Conservation (phyloP, 1,140 invertebrate genomes). For the Magallana gigas region DNA sequence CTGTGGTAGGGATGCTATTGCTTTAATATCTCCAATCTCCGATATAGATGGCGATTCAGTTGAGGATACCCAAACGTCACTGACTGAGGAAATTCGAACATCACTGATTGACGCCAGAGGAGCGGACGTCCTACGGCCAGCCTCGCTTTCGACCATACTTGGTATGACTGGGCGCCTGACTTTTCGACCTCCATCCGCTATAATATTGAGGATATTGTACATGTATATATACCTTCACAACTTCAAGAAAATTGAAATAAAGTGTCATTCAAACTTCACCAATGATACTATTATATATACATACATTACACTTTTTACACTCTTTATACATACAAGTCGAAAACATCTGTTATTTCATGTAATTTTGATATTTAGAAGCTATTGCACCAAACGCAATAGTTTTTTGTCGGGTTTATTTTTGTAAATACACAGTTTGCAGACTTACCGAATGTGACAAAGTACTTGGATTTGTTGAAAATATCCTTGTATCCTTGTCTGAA, state of each 20-base stretch:
- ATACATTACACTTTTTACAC: too few relatives aligned
- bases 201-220: not conserved
- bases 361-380: too few relatives aligned
- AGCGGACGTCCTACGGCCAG: not conserved
- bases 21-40: not conserved
- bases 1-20: not conserved
- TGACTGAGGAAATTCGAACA: not conserved
- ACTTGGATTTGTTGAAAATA: conserved; percentile 65
- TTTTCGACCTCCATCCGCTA: not conserved
- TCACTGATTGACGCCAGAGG: not conserved
- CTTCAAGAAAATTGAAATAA: not conserved
- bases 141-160: conserved; percentile 11
- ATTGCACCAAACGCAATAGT: too few relatives aligned
- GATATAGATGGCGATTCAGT: not conserved
- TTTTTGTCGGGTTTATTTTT: too few relatives aligned
- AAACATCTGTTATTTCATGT: too few relatives aligned
- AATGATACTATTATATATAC: too few relatives aligned
- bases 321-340: too few relatives aligned
- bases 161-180: not conserved
- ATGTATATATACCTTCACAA: not conserved
- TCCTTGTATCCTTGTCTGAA: conserved; percentile 79
- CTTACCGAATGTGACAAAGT: conserved; percentile 17
- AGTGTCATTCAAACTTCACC: not conserved
- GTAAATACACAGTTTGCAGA: not conserved
- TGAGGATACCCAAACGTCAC: not conserved